Evolutionary conservation across 2,113 vertebrate species (phyloP).

Genomic region (Calypte anna): DNA sequence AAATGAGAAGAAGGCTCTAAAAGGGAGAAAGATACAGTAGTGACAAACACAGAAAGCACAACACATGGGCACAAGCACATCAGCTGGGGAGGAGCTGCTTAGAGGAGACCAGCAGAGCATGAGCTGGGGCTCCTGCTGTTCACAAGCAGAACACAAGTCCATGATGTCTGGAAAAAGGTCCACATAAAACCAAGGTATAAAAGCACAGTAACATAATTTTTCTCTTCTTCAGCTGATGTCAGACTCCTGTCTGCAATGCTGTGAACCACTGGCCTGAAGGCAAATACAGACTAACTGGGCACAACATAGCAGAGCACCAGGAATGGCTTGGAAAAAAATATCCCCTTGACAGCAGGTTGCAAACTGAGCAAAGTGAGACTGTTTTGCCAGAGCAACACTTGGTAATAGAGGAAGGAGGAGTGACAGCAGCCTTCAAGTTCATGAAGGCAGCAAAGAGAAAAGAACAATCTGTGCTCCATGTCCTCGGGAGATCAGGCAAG

Average conservation of each 20-base stretch:
- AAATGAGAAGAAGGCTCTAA: background rate
- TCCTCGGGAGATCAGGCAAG: background rate
- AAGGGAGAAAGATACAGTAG: background rate
- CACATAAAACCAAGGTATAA: background rate
- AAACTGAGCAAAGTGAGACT: background rate
- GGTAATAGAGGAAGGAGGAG: background rate
- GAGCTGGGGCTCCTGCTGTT: background rate
- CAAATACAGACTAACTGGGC: background rate
- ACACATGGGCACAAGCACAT: fast-evolving
- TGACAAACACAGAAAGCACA: fast-evolving
- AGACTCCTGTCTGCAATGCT: background rate
- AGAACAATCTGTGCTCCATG: background rate
- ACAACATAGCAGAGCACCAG: background rate
- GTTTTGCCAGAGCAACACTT: background rate
- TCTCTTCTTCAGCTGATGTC: background rate
- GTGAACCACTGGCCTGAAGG: background rate
- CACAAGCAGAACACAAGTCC: fast-evolving
- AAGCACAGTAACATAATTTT: background rate
- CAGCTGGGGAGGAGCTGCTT: background rate
- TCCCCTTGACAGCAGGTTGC: background rate
- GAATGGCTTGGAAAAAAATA: background rate
- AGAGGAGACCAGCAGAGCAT: background rate
- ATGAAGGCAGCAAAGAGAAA: background rate
- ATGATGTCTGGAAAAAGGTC: background rate
- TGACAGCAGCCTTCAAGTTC: background rate